Conservation (phyloP, 2,113 vertebrate species). For the Triplophysa rosa region DNA sequence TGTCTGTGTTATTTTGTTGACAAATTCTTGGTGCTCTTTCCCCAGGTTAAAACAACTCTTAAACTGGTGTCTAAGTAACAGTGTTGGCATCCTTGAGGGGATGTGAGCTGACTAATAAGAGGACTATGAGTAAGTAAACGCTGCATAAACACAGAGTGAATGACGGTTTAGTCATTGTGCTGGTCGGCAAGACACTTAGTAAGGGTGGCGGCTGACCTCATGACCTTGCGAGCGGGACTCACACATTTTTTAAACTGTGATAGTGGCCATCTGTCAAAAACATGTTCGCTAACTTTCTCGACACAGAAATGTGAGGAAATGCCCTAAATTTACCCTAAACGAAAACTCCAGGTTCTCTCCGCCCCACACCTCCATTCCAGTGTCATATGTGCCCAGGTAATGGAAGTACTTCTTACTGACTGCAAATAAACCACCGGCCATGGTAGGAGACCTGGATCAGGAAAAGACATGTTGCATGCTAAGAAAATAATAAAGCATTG, state of each 20-base stretch:
- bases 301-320: background rate
- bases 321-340: conserved; percentile 84
- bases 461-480: background rate
- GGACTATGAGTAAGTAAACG: conserved; percentile 26
- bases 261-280: conserved; percentile 6
- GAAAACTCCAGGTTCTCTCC: conserved; percentile 99
- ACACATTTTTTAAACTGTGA: conserved; percentile 27
- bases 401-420: conserved; percentile 92
- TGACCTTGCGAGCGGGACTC: conserved; percentile 26
- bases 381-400: conserved; percentile 96
- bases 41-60: background rate
- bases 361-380: conserved; percentile 99
- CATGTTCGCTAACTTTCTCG: background rate
- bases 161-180: conserved; percentile 7
- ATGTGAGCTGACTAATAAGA: conserved; percentile 18
- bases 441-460: conserved; percentile 88
- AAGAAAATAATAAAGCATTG: background rate
- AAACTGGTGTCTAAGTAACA: background rate
- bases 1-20: conserved; percentile 33
- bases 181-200: conserved; percentile 19
- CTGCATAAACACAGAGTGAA: conserved; percentile 3
- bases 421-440: conserved; percentile 97
- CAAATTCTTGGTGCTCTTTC: background rate
- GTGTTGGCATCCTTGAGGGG: conserved; percentile 6
- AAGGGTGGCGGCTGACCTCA: conserved; percentile 4